Evolutionary conservation across 1,140 invertebrate species (phyloP), one percentile per base, ranked within the genome.

Genomic region (Scaptodrosophila lebanonensis): DNA sequence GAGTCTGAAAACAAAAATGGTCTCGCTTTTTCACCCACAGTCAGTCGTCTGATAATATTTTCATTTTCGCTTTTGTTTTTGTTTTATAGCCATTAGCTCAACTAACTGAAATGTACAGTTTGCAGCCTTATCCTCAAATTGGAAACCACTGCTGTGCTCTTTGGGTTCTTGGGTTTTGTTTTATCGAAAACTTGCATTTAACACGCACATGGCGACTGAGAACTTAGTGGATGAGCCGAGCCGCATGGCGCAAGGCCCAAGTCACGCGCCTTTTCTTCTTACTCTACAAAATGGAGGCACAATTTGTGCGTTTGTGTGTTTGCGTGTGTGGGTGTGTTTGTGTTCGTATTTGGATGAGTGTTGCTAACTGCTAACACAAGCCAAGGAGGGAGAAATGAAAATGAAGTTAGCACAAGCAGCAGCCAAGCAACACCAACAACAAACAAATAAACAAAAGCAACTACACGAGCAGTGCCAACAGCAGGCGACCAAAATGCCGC

Each of bases 311-410:
- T 53, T 13, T 39, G 13, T 25, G 8, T 42, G 49, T 22, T 16
- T 18, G 18, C 35, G 39, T 25, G 29, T 43, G 29, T 18, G 25
- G 30, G 33, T 27, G 12, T 15, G 8, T 36, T 18, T 12, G 22
- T 29, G 22, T 29, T 13, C 13, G 16, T 3, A 8, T 11, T 25
- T 9, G 16, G 3, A 27, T n/a, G 25, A 52, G 8, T 17, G 16
- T 25, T 49, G 16, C 17, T 39, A 51, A 68, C 45, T 43, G 58
- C 42, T 45, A 17, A 64, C 50, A 82, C 75, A 66, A 75, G 75
- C 69, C 70, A 75, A 70, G 82, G 82, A 75, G 75, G 75, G n/a
- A n/a, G 62, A 82, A 82, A 82, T 82, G 66, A 72, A 82, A 79
- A 82, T 79, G 63, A 73, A 75, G 69, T 67, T 67, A 61, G 43